Conservation (phyloP, 2,113 vertebrate genomes). For the Anoura caudifer region DNA sequence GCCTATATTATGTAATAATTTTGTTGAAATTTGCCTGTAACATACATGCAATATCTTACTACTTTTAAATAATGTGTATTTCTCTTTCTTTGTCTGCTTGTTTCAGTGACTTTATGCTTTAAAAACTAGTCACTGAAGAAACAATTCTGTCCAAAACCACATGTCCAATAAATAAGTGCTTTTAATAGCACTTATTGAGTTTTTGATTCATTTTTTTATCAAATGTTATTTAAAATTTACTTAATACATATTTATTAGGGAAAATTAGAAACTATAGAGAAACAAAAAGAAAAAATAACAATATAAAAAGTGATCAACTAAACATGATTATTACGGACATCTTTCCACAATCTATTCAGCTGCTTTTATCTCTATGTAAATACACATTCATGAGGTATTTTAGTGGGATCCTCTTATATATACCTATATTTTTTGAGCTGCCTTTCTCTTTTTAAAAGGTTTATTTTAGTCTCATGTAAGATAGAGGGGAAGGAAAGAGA, state of each 20-base stretch:
- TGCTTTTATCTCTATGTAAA: background rate
- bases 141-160: background rate
- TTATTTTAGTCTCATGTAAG: too few relatives aligned
- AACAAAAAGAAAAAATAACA: background rate
- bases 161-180: background rate
- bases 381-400: background rate
- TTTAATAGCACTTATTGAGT: background rate
- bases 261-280: slow-evolving; percentile 9
- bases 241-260: background rate
- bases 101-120: background rate
- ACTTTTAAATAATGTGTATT: slow-evolving; percentile 7
- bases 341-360: background rate
- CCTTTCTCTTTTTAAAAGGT: too few relatives aligned
- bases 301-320: slow-evolving; percentile 10
- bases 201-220: slow-evolving; percentile 29
- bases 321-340: background rate
- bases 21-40: slow-evolving; percentile 21
- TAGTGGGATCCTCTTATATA: background rate
- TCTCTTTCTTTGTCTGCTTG: background rate
- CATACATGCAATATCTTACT: background rate
- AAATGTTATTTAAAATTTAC: background rate
- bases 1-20: slow-evolving; percentile 9
- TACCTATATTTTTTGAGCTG: too few relatives aligned
- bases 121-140: background rate
- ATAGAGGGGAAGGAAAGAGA: too few relatives aligned